Evolutionary conservation across 2,888 invertebrate genomes (phyloP), one percentile per base, ranked within the genome.

Genomic region (Sminthurides aquaticus): DNA sequence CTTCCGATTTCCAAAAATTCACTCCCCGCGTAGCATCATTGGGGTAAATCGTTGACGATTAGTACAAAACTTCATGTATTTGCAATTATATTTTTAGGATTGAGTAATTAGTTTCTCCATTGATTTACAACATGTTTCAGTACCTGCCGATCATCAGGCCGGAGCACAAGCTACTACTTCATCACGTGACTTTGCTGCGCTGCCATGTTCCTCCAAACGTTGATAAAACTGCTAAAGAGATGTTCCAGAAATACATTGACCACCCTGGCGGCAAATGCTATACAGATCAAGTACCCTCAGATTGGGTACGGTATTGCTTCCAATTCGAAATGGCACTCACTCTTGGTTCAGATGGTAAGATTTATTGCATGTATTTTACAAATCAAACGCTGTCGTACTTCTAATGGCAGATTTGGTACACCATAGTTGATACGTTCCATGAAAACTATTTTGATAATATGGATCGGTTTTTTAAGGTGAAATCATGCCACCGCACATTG

Each of bases 181-280:
- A 93, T 78, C 92, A 92, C 77, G 88, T 93, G 85, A 85, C 91
- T 57, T 79, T 94, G 54, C 91, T 91, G 78, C 90, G 91, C 77
- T 94, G 93, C 76, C 59, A 64, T n/a, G 61, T 66, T 8, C 68
- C 71, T 2, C 59, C 69, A 68, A 62, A 69, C 26, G 25, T 62
- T 20, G 22, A 57, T 26, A 58, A 60, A 60, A 49, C 65, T 1
- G 34, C 62, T 59, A 63, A 68, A 56, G 64, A 25, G 27, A 76
- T 78, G 56, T 76, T 79, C 87, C 87, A 84, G 86, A 87, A 83
- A 11, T 89, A 87, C 81, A 83, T 87, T 0, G 84, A 84, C 55
- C 84, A 86, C 3, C 83, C 83, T n/a, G 83, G 79, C 78, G 86
- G 75, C 78, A 81, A 78, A 79, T 89, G 86, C 75, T 84, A 84